phyloP scores from a whole-genome alignment of 1,140 invertebrate genomes.

The Mizuhopecten yessoensis region DNA sequence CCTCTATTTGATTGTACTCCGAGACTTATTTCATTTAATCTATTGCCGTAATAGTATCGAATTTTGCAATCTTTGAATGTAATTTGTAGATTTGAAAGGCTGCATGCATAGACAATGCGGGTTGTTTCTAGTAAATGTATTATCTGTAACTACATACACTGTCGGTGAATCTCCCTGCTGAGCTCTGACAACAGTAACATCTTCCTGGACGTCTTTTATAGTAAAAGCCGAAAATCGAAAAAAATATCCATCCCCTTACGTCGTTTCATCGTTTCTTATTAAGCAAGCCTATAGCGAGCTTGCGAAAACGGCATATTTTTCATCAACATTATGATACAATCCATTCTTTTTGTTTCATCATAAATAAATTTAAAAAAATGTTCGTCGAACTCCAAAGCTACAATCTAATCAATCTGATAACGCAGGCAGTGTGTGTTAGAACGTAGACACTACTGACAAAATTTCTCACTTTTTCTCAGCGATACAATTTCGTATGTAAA shows the following conservation, averaged over 20 bases:
- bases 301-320: not conserved
- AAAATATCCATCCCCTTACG: not conserved
- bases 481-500: not conserved
- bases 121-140: no score
- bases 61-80: no score
- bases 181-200: no score
- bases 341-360: not conserved
- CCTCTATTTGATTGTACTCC: no score
- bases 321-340: not conserved
- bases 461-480: not conserved
- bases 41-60: no score
- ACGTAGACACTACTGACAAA: not conserved
- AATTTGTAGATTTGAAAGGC: no score
- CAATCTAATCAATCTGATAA: constrained; percentile 15
- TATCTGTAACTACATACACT: no score
- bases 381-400: constrained; percentile 12
- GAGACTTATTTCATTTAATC: no score
- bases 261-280: not conserved
- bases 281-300: not conserved
- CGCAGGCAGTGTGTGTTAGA: not conserved
- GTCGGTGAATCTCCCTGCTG: no score
- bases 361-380: not conserved
- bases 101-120: no score
- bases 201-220: no score
- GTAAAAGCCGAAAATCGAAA: no score